Evolutionary conservation across 2,888 invertebrate genomes (phyloP).

Genomic region (Apomyelois bistriatella): DNA sequence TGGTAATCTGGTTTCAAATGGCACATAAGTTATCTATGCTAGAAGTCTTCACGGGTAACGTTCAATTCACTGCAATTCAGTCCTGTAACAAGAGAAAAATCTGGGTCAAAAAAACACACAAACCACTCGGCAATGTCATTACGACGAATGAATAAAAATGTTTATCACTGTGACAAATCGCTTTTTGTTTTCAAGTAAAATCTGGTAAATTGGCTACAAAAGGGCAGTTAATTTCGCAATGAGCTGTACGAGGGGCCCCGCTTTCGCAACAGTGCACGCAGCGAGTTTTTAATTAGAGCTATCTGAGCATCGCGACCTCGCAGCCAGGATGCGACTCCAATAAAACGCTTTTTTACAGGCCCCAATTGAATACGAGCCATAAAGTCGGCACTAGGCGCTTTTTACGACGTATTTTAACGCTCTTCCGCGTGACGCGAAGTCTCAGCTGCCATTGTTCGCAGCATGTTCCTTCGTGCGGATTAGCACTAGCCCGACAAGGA

Average conservation of each 20-base stretch:
- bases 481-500: conserved; percentile 50
- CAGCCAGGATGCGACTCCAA: conserved; percentile 71
- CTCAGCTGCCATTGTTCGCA: conserved; percentile 55
- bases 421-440: conserved; percentile 66
- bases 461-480: conserved; percentile 40
- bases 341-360: conserved; percentile 76
- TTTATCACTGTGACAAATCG: neutral
- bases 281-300: conserved; percentile 73
- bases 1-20: conserved; percentile 77
- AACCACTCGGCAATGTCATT: neutral
- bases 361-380: conserved; percentile 72
- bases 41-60: conserved; percentile 71
- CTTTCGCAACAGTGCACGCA: conserved; percentile 64
- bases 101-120: neutral
- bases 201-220: conserved; percentile 38
- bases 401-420: conserved; percentile 70
- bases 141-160: neutral
- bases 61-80: conserved; percentile 33
- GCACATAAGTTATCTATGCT: conserved; percentile 66
- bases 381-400: conserved; percentile 74
- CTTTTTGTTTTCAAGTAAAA: conserved; percentile 13
- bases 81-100: conserved; percentile 23
- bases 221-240: conserved; percentile 57
- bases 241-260: conserved; percentile 38
- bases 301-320: conserved; percentile 69